Percentiles rank a stretch among this genome's conserved stretches.
Evolutionary conservation across 2,888 invertebrate genomes (phyloP).

Genomic region (Caenorhabditis macrosperma): DNA sequence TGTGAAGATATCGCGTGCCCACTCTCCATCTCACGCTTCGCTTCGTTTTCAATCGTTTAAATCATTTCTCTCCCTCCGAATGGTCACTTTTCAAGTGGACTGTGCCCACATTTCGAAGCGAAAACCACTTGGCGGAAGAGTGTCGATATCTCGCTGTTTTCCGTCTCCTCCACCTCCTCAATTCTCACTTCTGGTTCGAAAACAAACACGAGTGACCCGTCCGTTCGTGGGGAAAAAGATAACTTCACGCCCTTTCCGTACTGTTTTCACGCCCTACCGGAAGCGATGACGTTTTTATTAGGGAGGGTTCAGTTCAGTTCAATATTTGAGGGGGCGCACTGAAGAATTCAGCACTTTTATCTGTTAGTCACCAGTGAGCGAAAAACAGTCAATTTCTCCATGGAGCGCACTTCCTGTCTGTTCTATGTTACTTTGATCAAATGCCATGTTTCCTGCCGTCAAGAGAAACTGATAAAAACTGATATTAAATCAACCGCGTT

Average conservation of each 20-base stretch:
- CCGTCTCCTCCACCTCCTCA: too few species aligned
- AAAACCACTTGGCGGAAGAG: slow-evolving; percentile 36
- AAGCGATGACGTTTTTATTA: too few species aligned
- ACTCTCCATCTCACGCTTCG: too few species aligned
- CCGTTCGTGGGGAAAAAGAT: neutral
- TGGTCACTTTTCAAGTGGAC: slow-evolving; percentile 40
- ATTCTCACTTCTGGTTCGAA: slow-evolving; percentile 41
- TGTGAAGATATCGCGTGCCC: too few species aligned
- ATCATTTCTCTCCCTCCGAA: neutral
- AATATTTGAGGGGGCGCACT: neutral
- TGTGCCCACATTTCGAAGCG: slow-evolving; percentile 8
- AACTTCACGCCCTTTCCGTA: neutral
- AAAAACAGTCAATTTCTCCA: neutral
- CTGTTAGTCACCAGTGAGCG: neutral
- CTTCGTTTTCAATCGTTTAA: too few species aligned
- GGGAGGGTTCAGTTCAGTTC: too few species aligned
- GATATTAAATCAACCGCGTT: too few species aligned
- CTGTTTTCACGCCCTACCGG: too few species aligned
- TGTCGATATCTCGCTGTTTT: slow-evolving; percentile 27
- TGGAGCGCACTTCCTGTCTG: neutral
- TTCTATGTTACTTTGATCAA: neutral
- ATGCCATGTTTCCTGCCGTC: too few species aligned
- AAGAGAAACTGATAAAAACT: too few species aligned
- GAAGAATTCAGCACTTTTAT: neutral
- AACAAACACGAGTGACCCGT: slow-evolving; percentile 15